Percentiles rank a stretch among this genome's conserved stretches.
Conservation (phyloP, 1,140 invertebrate genomes). For the Gonatopus flavifemur region DNA sequence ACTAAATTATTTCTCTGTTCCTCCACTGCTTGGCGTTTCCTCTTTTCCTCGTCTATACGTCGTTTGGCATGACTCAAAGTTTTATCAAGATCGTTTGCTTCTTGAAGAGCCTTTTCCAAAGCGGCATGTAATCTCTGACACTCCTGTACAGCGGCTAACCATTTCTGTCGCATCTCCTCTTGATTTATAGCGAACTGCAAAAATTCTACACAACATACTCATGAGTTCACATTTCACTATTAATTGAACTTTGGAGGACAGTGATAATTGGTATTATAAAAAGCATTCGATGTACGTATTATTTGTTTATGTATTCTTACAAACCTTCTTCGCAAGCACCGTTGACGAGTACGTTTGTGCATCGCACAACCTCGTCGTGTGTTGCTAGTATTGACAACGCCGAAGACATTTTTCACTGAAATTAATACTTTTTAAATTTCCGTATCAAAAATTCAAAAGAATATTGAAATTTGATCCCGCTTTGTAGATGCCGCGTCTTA, state of each 20-base stretch:
- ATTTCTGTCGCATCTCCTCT: conserved; percentile 71
- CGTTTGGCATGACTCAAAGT: conserved; percentile 77
- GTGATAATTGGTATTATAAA: too few relatives aligned
- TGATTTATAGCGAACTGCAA: conserved; percentile 69
- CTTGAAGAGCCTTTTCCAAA: conserved; percentile 66
- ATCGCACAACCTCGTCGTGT: conserved; percentile 70
- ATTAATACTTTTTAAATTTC: not conserved
- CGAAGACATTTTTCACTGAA: conserved; percentile 30
- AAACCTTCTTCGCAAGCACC: conserved; percentile 70
- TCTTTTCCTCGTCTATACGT: conserved; percentile 76
- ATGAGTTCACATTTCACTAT: too few relatives aligned
- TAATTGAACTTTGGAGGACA: too few relatives aligned
- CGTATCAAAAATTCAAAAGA: too few relatives aligned
- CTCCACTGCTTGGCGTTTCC: conserved; percentile 64
- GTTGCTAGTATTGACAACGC: conserved; percentile 59
- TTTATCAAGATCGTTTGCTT: conserved; percentile 70
- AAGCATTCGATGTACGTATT: conserved; percentile 22
- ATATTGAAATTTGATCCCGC: too few relatives aligned
- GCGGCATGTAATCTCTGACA: conserved; percentile 67
- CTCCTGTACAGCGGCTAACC: conserved; percentile 68
- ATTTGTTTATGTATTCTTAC: conserved; percentile 18
- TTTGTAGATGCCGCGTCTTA: too few relatives aligned
- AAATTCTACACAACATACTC: conserved; percentile 66
- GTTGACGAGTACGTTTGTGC: conserved; percentile 66
- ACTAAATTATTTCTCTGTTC: conserved; percentile 67